Percentiles rank a stretch among this genome's conserved stretches.
Conservation (phyloP, 2,797 vertebrate genomes). For the Myotis findleyi region DNA sequence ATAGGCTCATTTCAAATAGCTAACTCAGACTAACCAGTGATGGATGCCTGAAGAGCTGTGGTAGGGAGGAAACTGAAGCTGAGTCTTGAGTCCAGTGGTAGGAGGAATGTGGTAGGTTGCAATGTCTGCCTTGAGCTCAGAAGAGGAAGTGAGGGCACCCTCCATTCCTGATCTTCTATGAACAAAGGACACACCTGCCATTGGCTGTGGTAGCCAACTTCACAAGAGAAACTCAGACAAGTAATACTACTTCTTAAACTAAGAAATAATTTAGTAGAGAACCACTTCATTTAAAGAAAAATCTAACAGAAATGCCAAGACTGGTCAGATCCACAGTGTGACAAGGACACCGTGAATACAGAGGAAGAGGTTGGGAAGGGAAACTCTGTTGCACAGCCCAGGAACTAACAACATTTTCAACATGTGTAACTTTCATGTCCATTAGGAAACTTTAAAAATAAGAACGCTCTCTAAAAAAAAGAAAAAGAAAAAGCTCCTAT, state of each 20-base stretch:
- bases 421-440: background rate
- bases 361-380: background rate
- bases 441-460: background rate
- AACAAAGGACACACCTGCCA: background rate
- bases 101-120: background rate
- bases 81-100: background rate
- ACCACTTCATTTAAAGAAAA: background rate
- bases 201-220: background rate
- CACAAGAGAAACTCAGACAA: conserved; percentile 31
- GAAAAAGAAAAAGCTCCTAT: background rate
- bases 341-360: background rate
- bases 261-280: conserved; percentile 29
- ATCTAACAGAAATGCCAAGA: background rate
- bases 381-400: background rate
- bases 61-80: conserved; percentile 19
- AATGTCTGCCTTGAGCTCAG: background rate
- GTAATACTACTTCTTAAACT: conserved; percentile 27
- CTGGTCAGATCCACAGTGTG: background rate
- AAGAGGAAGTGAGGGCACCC: background rate
- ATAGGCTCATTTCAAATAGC: background rate
- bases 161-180: background rate
- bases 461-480: background rate
- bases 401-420: background rate
- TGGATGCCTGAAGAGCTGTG: background rate
- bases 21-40: background rate